Evolutionary conservation across 2,797 vertebrate species (phyloP), one percentile per base, ranked within the genome.

Genomic region (Gallinago solitaria): DNA sequence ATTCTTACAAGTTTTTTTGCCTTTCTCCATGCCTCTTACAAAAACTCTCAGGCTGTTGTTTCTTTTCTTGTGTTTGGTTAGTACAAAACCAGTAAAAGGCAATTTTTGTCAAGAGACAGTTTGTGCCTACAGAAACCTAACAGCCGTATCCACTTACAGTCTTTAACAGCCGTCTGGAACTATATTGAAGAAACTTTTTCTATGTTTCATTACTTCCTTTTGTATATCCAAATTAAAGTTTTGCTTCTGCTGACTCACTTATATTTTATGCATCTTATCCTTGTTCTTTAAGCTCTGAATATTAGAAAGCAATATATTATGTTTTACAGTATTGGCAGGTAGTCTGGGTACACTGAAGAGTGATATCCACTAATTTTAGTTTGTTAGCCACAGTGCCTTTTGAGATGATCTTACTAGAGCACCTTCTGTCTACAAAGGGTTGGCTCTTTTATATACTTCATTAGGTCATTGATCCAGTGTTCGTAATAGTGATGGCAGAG

Each of bases 101-200:
- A 81, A 1, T 68, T 91, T 94, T 61, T 86, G 14, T 87, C 37
- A 64, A 11, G 56, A 53, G 51, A 2, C 20, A 5, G 23, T 64
- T 95, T 65, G 14, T 80, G 17, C 41, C 53, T 71, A 11, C 48
- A 28, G 68, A 87, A 80, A 60, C 20, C 45, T 68, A 47, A 45
- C 10, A 10, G 17, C 7, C 2, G 0, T 0, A 0, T 75, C 19
- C 5, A 9, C 20, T 74, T 73, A 5, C 0, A 25, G 9, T 69
- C 27, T 75, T 18, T 69, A 84, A 67, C 45, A 75, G 20, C 28
- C 39, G 67, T 73, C 37, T 89, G 65, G 65, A 78, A 60, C 9
- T 41, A 0, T 51, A 20, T 18, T 65, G 70, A 77, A 90, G 54
- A 83, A 86, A 5, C 15, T 86, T 65, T 76, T 78, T 51, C 28